Base-by-base conservation (phyloP, 2,113 vertebrate genomes). In the Erpornis zantholeuca region DNA sequence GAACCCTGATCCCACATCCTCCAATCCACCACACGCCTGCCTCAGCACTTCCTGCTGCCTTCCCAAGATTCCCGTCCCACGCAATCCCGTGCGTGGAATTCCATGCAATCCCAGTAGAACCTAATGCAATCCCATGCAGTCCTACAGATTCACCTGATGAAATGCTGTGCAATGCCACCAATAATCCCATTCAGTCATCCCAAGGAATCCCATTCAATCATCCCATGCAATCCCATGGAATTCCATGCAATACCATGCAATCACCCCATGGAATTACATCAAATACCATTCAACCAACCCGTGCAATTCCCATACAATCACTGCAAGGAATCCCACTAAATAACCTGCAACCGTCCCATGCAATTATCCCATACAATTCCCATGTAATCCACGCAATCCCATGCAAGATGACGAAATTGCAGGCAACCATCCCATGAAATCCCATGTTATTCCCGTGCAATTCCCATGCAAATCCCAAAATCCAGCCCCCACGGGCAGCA, bases 1-100 rank as follows among this genome's bases (percentile, higher is more conserved):
- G 19, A 1, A 1, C 22, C 21, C 3, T 1, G 2, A 36, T 2
- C 36, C 71, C 3, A 0, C 6, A 0, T 3, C 3, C 6, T 38
- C 45, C 20, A 14, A 16, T 1, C 38, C 83, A 12, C 7, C n/a
- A 0, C 0, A 2, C 21, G 3, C 45, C n/a, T 12, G 18, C 8
- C 25, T 3, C 4, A 47, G 38, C 0, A 0, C 7, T 45, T 40
- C 40, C 15, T 10, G 12, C 49, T 9, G 0, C 0, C 3, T 2
- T 35, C 59, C 14, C 65, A 12, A 33, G 13, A 24, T 36, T 49
- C 22, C 13, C 42, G 44, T 73, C 72, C 59, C 80, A 7, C 1
- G 0, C 14, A 5, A 8, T 42, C 49, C 59, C 2, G 1, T 16
- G 17, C 40, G 23, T 1, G 44, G 12, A 70, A 70, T n/a, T 11